Base-by-base conservation (phyloP, 2,113 vertebrate species). In the Electrona antarctica region DNA sequence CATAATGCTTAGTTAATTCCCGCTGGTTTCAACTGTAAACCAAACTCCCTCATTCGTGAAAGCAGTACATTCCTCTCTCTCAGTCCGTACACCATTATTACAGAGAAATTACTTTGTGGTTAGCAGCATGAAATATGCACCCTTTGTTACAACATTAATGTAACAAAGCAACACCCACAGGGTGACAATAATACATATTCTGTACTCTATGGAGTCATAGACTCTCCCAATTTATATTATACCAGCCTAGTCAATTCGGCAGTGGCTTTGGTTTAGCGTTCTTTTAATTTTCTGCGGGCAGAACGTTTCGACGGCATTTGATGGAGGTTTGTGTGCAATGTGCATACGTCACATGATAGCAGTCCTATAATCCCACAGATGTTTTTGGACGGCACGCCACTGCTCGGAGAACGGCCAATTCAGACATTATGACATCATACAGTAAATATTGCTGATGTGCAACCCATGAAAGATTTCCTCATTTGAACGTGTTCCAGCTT, bases 121-220 rank as follows among this genome's bases (percentile, higher is more conserved):
- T 33, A 64, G 12, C 8, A 29, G 67, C 60, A 62, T 49, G 57
- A 78, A 57, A 7, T 47, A 1, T 41, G 74, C 51, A n/a, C 56
- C 67, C 54, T 73, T 82, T 74, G 65, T 81, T 67, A 59, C 56
- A 47, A 78, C 54, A 61, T 80, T 74, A 82, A 79, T 7, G 3
- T 73, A 62, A 73, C 64, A 49, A 41, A 41, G 64, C 28, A 51
- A 57, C 21, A 12, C 78, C 71, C 79, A 73, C 63, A 76, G 68
- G 48, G 58, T 70, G 49, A 83, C 33, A 72, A 47, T 60, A 50
- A 78, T 12, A 57, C 21, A 21, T 21, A 21, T 21, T 1, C 21
- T 1, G 21, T 21, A 21, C 55, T n/a, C n/a, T n/a, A n/a, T 52
- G 15, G 63, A 69, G 62, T 59, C 65, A 63, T 78, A 52, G 52